Evolutionary conservation across 2,113 vertebrate species (phyloP), one percentile per base, ranked within the genome.

Genomic region (Labeo rohita): DNA sequence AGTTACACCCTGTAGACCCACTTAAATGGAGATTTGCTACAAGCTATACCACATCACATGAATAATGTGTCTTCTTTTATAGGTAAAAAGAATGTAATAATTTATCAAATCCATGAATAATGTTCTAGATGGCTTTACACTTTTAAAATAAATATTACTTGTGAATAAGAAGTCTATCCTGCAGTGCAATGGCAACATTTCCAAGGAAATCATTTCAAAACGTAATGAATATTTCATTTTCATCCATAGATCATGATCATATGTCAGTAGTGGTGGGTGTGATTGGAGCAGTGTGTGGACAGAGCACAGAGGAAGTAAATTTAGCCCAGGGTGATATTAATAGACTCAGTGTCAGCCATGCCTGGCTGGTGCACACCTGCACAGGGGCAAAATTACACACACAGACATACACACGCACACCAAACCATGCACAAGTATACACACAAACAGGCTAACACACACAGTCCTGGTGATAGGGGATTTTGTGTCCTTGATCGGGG

Each of bases 261-360:
- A 18, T 28, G 47, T 72, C 36, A 43, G 68, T 72, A 18, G 68
- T 43, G 68, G 68, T 39, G 65, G 39, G 45, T 49, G 49, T 70
- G 63, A 52, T 65, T n/a, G 63, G 28, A 36, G 18, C 66, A 52
- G 66, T 36, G 81, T 73, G 34, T 15, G 66, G 49, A 54, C 65
- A 72, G 50, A 43, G 54, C 47, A 73, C 16, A 54, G 28, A 56
- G 34, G 7, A 83, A 18, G 50, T 73, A 83, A 54, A 83, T 83
- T 83, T 83, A 83, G 66, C 81, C 65, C 34, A 43, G 81, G 81
- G 47, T 73, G 81, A 56, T 83, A 83, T 73, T 83, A 83, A 83
- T 83, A 83, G 66, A 72, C 56, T 70, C 50, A 2, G 9, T 83
- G 66, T 52, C 50, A 16, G 34, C 50, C 28, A 23, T 82, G 45